These are phyloP conservation scores for Epizoanthus scotinus DNA, from an alignment of 92 coral and sea anemone genomes.

Conservation along the genomic window DNA sequence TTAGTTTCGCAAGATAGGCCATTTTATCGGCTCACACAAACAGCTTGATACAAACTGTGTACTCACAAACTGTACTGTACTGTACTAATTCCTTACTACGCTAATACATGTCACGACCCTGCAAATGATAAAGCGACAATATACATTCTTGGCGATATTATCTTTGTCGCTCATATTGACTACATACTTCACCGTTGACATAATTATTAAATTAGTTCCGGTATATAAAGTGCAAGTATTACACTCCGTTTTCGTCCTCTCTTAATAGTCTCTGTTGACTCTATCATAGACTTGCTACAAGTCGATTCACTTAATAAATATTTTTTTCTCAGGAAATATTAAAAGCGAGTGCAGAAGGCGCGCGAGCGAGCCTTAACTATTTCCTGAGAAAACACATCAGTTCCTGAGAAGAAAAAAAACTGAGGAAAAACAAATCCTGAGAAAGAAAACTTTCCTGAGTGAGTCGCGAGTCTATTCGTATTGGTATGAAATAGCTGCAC, in stretches of 20 bases:
- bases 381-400: too few relatives aligned
- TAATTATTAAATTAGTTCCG: conserved; percentile 1
- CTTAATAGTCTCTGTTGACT: background rate
- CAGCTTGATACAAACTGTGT: background rate
- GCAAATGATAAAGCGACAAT: conserved; percentile 8
- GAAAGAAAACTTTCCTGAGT: too few relatives aligned
- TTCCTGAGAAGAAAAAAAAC: too few relatives aligned
- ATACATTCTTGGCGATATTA: conserved; percentile 8
- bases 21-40: background rate
- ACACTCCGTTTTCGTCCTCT: background rate
- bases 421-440: too few relatives aligned
- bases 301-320: too few relatives aligned
- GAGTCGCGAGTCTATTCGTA: too few relatives aligned
- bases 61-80: background rate
- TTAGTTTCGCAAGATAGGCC: conserved; percentile 23
- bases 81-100: background rate
- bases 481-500: too few relatives aligned
- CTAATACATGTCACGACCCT: conserved; percentile 7
- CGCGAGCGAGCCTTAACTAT: too few relatives aligned
- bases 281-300: background rate
- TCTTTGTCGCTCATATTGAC: background rate
- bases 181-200: conserved; percentile 7
- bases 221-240: background rate
- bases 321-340: too few relatives aligned
- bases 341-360: too few relatives aligned